A percentile compares a stretch with the other conserved stretches of the same genome.
phyloP scores from a whole-genome alignment of 2,113 vertebrate species.

The Climacteris rufus region DNA sequence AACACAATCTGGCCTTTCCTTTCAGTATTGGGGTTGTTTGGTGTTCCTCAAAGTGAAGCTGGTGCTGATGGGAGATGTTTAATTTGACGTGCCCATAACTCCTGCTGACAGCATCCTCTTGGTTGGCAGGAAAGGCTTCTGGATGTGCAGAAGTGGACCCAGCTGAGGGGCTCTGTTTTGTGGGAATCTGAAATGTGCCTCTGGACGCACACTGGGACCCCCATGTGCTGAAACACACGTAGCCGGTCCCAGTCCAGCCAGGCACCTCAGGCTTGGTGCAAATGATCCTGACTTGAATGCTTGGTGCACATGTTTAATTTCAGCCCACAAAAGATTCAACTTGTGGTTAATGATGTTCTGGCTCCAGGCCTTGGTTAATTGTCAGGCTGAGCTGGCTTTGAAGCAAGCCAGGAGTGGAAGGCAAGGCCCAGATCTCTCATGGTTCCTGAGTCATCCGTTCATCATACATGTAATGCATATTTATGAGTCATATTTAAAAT shows the following conservation, averaged over 20 bases:
- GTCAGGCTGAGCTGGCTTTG: background rate
- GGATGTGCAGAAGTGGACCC: background rate
- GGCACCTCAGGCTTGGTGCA: background rate
- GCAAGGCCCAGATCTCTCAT: background rate
- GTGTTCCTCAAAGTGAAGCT: background rate
- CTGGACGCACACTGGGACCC: background rate
- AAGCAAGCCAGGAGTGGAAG: background rate
- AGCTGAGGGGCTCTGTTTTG: background rate
- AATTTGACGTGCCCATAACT: background rate
- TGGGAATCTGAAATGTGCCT: background rate
- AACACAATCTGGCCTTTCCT: background rate
- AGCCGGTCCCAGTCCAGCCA: background rate
- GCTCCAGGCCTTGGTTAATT: background rate
- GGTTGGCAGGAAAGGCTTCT: background rate
- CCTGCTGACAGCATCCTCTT: too few species aligned
- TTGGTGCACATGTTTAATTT: background rate
- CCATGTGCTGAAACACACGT: rapidly evolving
- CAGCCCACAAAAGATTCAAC: background rate
- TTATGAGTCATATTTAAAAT: constrained; percentile 26
- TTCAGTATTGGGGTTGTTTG: background rate
- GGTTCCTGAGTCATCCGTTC: background rate
- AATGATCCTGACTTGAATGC: background rate
- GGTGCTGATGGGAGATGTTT: background rate
- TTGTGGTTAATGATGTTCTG: background rate
- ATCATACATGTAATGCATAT: background rate